Base-by-base conservation (phyloP, 2,888 invertebrate species). In the Sminthurinus aureus region DNA sequence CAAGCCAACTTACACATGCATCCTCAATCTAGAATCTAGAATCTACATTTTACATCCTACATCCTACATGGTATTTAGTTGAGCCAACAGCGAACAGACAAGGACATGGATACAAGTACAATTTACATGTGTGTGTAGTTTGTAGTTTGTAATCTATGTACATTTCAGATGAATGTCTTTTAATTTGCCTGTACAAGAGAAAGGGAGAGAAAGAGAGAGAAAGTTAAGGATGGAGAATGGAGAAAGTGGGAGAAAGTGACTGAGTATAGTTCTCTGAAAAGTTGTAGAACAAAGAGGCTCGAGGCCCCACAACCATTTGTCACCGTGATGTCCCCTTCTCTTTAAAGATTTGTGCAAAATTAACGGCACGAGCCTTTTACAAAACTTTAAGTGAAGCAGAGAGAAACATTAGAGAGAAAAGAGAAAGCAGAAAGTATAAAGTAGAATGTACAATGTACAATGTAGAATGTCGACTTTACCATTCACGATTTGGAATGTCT, bases 341-440 rank as follows among this genome's bases (percentile, higher is more conserved):
- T 71, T 51, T 22, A 13, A 67, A 69, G 13, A 64, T 69, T 82
- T 77, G 75, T 64, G 20, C 11, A 80, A 80, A 80, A 80, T 80
- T 80, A 80, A 80, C 80, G 80, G 50, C 71, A 80, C 80, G 69
- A 51, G 71, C 80, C 69, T 80, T 78, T 76, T 76, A 76, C 58
- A 52, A 76, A 58, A 76, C 76, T 76, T 76, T 76, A 52, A 58
- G 22, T 76, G 52, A 11, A 76, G 38, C 38, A 1, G 3, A 38
- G 38, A 38, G 69, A 18, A 38, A 38, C n/a, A n/a, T n/a, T n/a
- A 6, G 1, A 38, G 38, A 38, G 69, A 18, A 38, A 38, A 6
- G 1, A 38, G 38, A 38, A 38, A 38, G 38, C 6, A 38, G 38
- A 38, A 38, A 38, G 3, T 38, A 6, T 1, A 38, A 38, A 38